A percentile compares a stretch with the other conserved stretches of the same genome.
Conservation (phyloP, 2,113 vertebrate genomes). For the Macaca fascicularis region T2T-MFA8v1.1 NC_088388.1:79351001-79351500, state of each 20-base stretch:
- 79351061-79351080: background rate
- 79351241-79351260: background rate
- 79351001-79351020: background rate
- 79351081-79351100: background rate
- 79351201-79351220: background rate
- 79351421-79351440: background rate
- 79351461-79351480: background rate
- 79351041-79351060: background rate
- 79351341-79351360: background rate
- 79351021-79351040: background rate
- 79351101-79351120: background rate
- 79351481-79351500: background rate
- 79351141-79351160: background rate
- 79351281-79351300: background rate
- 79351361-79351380: constrained; percentile 16
- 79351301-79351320: background rate
- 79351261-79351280: background rate
- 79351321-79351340: background rate
- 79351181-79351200: background rate
- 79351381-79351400: background rate
- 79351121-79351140: background rate
- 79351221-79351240: background rate
- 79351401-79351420: background rate
- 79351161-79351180: background rate
- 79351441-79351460: background rate